Conservation (phyloP, 1,140 invertebrate genomes). For the Sipha flava region DNA sequence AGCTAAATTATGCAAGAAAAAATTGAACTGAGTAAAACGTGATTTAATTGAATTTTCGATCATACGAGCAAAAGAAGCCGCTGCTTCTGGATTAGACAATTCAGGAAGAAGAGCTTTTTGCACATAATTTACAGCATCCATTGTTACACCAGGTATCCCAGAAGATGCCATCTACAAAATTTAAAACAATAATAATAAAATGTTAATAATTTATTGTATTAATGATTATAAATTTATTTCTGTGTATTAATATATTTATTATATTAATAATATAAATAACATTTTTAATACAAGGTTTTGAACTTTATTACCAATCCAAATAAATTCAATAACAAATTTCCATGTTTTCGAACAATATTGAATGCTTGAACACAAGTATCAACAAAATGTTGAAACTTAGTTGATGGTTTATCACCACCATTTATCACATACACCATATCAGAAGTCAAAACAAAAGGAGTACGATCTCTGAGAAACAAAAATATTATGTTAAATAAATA, state of each 20-base stretch:
- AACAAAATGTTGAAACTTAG: conserved; percentile 93
- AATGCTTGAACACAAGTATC: conserved; percentile 96
- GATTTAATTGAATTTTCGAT: conserved; percentile 79
- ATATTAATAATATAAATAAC: neutral
- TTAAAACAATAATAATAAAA: neutral
- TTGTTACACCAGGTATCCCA: conserved; percentile 86
- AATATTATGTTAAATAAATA: conserved; percentile 25
- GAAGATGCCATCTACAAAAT: conserved; percentile 79
- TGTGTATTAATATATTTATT: neutral
- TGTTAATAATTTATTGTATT: neutral
- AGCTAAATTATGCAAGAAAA: conserved; percentile 93
- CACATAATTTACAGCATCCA: conserved; percentile 85
- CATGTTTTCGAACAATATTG: conserved; percentile 90
- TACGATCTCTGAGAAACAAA: conserved; percentile 65
- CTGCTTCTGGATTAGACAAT: conserved; percentile 87
- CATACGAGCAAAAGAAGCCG: conserved; percentile 82
- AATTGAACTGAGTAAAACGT: conserved; percentile 93
- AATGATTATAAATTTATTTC: neutral
- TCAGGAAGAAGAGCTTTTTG: conserved; percentile 80
- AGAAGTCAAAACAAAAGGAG: conserved; percentile 93
- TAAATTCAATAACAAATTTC: conserved; percentile 84
- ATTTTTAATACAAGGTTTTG: neutral
- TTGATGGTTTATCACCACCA: conserved; percentile 85
- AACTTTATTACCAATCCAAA: conserved; percentile 70
- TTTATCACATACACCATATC: conserved; percentile 99